Percentiles rank a stretch among this genome's conserved stretches.
Evolutionary conservation across 2,888 invertebrate species (phyloP).

Genomic region (Ecliptopera silaceata): DNA sequence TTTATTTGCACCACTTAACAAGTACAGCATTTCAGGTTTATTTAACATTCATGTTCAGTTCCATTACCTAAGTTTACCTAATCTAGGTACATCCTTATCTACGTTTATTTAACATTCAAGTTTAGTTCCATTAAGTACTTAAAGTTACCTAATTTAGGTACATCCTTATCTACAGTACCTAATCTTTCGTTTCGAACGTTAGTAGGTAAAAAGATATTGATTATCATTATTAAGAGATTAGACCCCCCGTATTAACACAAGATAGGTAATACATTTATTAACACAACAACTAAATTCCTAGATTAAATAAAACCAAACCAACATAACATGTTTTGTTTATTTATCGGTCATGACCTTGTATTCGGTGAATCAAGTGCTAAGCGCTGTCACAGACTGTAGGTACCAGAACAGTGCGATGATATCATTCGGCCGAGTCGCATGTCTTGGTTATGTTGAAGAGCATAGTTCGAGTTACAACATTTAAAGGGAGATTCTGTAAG

Average conservation of each 20-base stretch:
- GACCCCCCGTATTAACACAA: not conserved
- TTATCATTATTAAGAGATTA: not conserved
- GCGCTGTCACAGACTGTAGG: not conserved
- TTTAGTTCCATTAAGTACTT: no score
- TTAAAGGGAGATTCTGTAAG: conserved; percentile 53
- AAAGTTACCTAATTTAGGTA: no score
- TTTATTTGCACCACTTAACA: conserved; percentile 43
- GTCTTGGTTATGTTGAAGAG: conserved; percentile 57
- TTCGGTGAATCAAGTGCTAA: conserved; percentile 20
- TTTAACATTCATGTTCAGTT: no score
- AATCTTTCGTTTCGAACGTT: no score
- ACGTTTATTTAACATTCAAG: no score
- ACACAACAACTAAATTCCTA: not conserved
- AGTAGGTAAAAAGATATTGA: not conserved
- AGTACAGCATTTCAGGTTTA: not conserved
- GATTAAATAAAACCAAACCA: not conserved
- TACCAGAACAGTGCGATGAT: conserved; percentile 39
- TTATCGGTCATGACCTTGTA: conserved; percentile 31
- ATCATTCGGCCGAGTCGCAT: conserved; percentile 34
- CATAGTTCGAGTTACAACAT: conserved; percentile 44
- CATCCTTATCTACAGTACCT: no score
- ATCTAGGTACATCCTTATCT: no score
- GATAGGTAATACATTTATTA: not conserved
- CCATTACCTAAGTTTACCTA: no score
- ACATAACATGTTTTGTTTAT: not conserved